phyloP scores from a whole-genome alignment of 2,797 vertebrate species.

The Chiroxiphia lanceolata region DNA sequence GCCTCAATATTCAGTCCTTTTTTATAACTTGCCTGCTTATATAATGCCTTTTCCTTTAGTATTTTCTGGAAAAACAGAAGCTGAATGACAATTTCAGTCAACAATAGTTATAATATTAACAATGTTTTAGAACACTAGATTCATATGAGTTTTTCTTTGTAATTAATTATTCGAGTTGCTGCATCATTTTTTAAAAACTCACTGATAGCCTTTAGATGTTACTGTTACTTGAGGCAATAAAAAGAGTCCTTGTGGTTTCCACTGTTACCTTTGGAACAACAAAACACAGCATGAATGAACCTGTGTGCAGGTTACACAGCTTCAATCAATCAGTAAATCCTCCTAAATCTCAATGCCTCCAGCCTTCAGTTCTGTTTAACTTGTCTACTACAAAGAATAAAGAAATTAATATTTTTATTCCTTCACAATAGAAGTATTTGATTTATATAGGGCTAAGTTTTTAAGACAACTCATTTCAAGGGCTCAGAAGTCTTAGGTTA shows the following conservation, averaged over 20 bases:
- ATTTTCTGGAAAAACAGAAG: not conserved
- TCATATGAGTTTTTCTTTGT: not conserved
- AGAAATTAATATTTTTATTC: not conserved
- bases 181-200: not conserved
- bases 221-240: not conserved
- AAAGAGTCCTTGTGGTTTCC: not conserved
- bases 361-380: not conserved
- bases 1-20: not conserved
- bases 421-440: not conserved
- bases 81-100: not conserved
- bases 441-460: not conserved
- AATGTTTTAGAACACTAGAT: not conserved
- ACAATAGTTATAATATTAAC: not conserved
- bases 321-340: not conserved
- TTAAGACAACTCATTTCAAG: not conserved
- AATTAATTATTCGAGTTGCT: not conserved
- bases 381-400: not conserved
- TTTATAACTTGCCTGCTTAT: not conserved
- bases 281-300: not conserved
- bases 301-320: not conserved
- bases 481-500: not conserved
- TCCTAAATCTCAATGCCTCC: not conserved
- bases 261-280: not conserved
- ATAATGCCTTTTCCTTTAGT: not conserved
- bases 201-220: not conserved